These are phyloP conservation scores for Latrodectus hesperus DNA, from an alignment of 2,888 invertebrate species.

Conservation along the genomic window DNA sequence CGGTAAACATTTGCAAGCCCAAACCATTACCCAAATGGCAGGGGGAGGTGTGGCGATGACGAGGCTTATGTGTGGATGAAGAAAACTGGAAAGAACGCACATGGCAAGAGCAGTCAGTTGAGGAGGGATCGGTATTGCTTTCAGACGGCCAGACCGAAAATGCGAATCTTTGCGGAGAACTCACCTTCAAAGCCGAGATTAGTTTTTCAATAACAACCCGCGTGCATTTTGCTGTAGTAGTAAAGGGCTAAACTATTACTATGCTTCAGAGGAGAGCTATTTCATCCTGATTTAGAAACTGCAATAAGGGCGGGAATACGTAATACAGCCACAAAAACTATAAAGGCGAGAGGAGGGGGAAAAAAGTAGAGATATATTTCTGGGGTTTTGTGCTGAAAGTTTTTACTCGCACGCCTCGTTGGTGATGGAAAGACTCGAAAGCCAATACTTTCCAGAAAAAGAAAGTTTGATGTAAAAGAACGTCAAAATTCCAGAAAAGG, in stretches of 20 bases:
- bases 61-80: too few relatives aligned
- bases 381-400: neutral
- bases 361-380: too few relatives aligned
- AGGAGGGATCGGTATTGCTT: too few relatives aligned
- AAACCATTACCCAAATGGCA: neutral
- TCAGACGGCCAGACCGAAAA: neutral
- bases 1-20: neutral
- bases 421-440: neutral
- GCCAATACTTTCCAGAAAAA: neutral
- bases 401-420: neutral
- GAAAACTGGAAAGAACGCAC: too few relatives aligned
- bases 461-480: neutral
- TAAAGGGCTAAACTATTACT: conserved; percentile 41
- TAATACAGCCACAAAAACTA: neutral
- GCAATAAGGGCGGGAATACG: neutral
- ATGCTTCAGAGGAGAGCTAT: conserved; percentile 13
- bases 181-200: conserved; percentile 55
- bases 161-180: conserved; percentile 36
- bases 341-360: too few relatives aligned
- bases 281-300: conserved; percentile 5
- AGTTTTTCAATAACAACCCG: conserved; percentile 57
- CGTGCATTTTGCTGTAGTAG: conserved; percentile 7
- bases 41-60: neutral
- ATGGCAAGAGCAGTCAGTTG: too few relatives aligned
- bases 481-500: too few relatives aligned